Conservation (phyloP, 2,797 vertebrate species). For the Gymnocypris eckloni region DNA sequence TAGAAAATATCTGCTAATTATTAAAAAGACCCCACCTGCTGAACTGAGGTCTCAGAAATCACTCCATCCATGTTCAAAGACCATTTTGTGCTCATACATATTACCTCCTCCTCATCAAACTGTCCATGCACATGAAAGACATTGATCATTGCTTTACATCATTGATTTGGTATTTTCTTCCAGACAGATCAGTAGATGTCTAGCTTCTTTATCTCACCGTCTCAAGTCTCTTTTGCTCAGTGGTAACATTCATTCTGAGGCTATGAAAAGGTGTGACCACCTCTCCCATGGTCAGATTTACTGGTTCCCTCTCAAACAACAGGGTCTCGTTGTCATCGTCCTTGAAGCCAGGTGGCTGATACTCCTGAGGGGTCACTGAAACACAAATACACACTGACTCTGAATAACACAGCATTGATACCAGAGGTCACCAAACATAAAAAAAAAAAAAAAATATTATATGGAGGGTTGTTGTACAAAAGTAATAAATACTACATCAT, state of each 20-base stretch:
- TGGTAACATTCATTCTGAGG: constrained; percentile 88
- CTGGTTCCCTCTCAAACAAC: constrained; percentile 85
- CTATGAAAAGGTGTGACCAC: constrained; percentile 90
- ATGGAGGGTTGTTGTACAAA: neutral
- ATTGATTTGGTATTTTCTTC: neutral
- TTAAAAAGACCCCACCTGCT: constrained; percentile 40
- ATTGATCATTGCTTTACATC: constrained; percentile 2
- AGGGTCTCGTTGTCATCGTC: constrained; percentile 79
- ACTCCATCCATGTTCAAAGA: constrained; percentile 62
- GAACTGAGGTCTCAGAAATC: constrained; percentile 61
- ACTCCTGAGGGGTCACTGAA: constrained; percentile 90
- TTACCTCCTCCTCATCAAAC: constrained; percentile 69
- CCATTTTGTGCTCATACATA: constrained; percentile 68
- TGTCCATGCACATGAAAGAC: constrained; percentile 58
- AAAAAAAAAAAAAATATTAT: neutral
- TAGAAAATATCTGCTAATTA: neutral
- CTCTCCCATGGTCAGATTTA: constrained; percentile 88
- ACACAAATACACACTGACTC: constrained; percentile 6
- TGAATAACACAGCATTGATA: neutral
- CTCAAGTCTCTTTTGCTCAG: constrained; percentile 88
- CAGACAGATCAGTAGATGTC: neutral
- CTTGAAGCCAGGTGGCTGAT: constrained; percentile 94
- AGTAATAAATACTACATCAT: neutral
- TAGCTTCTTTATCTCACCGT: constrained; percentile 66
- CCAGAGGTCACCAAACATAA: neutral